Conservation (phyloP, 2,888 invertebrate genomes). For the Chloromyia formosa region DNA sequence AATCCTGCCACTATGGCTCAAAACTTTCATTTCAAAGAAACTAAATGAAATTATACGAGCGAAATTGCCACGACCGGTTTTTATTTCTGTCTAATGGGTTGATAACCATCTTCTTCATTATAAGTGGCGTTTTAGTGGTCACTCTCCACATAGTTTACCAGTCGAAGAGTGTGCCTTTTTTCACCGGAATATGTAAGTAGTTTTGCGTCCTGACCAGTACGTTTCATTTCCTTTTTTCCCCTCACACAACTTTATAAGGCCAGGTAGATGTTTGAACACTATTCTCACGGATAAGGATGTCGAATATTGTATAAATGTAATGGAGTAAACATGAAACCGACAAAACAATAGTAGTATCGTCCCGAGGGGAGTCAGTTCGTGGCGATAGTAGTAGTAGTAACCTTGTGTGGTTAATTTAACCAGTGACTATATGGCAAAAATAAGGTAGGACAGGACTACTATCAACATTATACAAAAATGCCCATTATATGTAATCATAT, state of each 20-base stretch:
- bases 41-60: background rate
- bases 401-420: too few species aligned
- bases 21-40: too few species aligned
- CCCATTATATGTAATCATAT: background rate
- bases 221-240: background rate
- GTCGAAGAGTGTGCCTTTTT: background rate
- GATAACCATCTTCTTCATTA: slow-evolving; percentile 28
- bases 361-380: too few species aligned
- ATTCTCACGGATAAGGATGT: background rate
- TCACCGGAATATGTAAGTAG: background rate
- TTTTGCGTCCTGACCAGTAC: background rate
- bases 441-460: too few species aligned
- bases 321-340: background rate
- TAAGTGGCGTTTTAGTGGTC: background rate
- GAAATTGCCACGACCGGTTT: background rate
- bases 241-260: background rate
- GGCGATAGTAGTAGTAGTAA: too few species aligned
- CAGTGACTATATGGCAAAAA: too few species aligned
- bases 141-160: background rate
- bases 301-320: background rate
- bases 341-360: background rate
- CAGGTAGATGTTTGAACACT: background rate
- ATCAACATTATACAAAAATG: background rate
- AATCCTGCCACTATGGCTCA: too few species aligned
- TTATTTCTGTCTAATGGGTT: slow-evolving; percentile 20